Conservation (phyloP, 2,888 invertebrate genomes). For the Thymelicus acteon region DNA sequence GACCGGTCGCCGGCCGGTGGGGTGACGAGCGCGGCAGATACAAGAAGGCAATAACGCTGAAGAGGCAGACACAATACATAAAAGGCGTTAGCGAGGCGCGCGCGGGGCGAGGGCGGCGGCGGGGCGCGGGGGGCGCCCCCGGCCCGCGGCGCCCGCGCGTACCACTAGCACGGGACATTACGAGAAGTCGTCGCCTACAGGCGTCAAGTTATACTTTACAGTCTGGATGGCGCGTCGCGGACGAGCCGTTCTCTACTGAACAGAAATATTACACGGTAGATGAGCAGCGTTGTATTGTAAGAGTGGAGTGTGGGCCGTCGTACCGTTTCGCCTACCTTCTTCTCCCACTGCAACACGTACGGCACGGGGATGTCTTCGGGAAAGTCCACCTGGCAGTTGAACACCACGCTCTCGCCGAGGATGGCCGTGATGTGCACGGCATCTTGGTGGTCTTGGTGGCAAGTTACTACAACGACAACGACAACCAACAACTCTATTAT, state of each 20-base stretch:
- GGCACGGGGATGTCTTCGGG: slow-evolving; percentile 98
- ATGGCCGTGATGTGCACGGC: slow-evolving; percentile 98
- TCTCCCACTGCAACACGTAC: slow-evolving; percentile 99
- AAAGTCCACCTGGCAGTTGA: slow-evolving; percentile 99
- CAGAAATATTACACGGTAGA: slow-evolving; percentile 84
- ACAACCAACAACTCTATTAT: too few relatives aligned
- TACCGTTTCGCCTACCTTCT: slow-evolving; percentile 99
- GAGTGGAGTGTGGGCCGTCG: slow-evolving; percentile 87
- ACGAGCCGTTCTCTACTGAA: slow-evolving; percentile 83
- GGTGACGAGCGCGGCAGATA: slow-evolving; percentile 66
- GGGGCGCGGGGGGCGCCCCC: slow-evolving; percentile 52
- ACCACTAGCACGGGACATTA: slow-evolving; percentile 76
- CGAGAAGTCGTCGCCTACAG: slow-evolving; percentile 68
- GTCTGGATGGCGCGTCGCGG: slow-evolving; percentile 78
- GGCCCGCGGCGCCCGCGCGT: slow-evolving; percentile 71
- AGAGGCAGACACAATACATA: slow-evolving; percentile 73
- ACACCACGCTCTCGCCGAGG: slow-evolving; percentile 98
- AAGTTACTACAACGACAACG: slow-evolving; percentile 82
- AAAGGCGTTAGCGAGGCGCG: slow-evolving; percentile 72
- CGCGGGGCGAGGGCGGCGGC: slow-evolving; percentile 69
- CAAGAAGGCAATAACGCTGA: slow-evolving; percentile 75
- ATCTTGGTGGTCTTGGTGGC: slow-evolving; percentile 95
- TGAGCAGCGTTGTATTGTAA: slow-evolving; percentile 84
- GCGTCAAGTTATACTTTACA: slow-evolving; percentile 76
- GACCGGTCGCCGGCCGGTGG: slow-evolving; percentile 66